Evolutionary conservation across 2,888 invertebrate species (phyloP).

Genomic region (Philereme vetulata): DNA sequence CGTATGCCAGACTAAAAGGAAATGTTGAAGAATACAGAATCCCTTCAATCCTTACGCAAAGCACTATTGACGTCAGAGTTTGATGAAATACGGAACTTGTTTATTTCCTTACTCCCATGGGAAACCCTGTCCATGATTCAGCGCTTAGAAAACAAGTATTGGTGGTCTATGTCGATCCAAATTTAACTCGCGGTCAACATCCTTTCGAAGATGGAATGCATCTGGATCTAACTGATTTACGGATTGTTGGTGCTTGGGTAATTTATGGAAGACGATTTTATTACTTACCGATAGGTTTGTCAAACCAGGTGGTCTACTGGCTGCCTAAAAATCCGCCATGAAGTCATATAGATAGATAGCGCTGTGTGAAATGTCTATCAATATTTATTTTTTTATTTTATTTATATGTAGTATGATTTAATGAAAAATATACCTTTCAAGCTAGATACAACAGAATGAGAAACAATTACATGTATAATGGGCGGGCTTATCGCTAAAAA

Average conservation of each 20-base stretch:
- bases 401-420: too few relatives aligned
- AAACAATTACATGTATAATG: too few relatives aligned
- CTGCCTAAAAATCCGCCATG: too few relatives aligned
- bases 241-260: background rate
- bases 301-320: too few relatives aligned
- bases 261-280: background rate
- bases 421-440: too few relatives aligned
- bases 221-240: constrained; percentile 8
- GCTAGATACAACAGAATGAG: too few relatives aligned
- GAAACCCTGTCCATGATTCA: constrained; percentile 37
- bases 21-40: too few relatives aligned
- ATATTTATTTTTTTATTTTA: too few relatives aligned
- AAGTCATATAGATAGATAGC: too few relatives aligned
- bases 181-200: constrained; percentile 38
- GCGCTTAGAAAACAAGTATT: constrained; percentile 32
- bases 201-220: constrained; percentile 24
- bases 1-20: too few relatives aligned
- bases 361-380: too few relatives aligned
- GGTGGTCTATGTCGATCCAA: constrained; percentile 34
- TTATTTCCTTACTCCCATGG: constrained; percentile 28
- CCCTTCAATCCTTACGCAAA: background rate
- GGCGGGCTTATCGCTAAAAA: too few relatives aligned
- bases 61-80: constrained; percentile 13
- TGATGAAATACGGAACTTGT: constrained; percentile 18
- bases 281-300: background rate